Conservation (phyloP, 2,888 invertebrate genomes). For the Seira ritae region DNA sequence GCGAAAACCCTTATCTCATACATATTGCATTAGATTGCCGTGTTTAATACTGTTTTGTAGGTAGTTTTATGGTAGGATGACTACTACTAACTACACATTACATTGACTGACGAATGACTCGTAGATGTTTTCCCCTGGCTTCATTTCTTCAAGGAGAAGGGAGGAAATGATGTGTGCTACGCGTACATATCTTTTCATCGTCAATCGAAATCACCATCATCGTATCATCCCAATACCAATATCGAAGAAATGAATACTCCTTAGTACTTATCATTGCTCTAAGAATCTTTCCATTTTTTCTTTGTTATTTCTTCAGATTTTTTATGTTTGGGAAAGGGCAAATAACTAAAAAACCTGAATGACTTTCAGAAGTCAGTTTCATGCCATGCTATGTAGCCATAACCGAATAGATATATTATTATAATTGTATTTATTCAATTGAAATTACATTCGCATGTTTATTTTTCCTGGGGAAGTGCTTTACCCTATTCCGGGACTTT, state of each 20-base stretch:
- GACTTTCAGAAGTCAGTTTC: background rate
- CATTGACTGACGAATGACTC: background rate
- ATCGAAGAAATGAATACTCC: no score
- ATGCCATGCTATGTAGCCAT: background rate
- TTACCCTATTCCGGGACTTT: conserved; percentile 2
- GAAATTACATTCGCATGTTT: conserved; percentile 7
- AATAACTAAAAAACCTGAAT: no score
- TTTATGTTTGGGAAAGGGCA: background rate
- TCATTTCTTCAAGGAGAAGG: background rate
- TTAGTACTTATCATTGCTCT: no score
- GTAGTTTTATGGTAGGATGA: conserved; percentile 36
- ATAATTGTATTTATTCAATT: conserved; percentile 7
- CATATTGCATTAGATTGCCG: conserved; percentile 51
- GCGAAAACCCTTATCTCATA: conserved; percentile 34
- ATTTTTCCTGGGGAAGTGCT: background rate
- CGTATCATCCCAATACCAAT: background rate
- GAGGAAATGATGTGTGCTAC: background rate
- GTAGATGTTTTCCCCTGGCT: no score
- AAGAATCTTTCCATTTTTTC: background rate
- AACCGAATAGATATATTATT: conserved; percentile 1
- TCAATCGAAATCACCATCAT: conserved; percentile 3
- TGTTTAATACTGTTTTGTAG: conserved; percentile 45
- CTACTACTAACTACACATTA: conserved; percentile 19
- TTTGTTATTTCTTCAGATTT: background rate
- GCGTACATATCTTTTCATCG: background rate